Evolutionary conservation across 2,797 vertebrate genomes (phyloP).

Genomic region (Paramormyrops hopkinsi): DNA sequence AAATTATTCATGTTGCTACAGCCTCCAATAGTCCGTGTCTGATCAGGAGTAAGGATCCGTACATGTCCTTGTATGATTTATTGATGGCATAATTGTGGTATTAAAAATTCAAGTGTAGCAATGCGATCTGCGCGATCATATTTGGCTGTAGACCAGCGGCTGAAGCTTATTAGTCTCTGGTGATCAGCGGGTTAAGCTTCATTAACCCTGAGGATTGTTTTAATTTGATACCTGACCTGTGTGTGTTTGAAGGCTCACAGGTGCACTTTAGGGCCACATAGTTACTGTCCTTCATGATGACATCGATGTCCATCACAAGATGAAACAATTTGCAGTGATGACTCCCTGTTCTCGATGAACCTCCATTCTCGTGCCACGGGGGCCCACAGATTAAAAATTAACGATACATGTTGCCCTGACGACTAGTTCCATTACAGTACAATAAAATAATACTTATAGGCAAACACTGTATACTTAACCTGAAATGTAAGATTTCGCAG

Average conservation of each 20-base stretch:
- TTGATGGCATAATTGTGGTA: slow-evolving; percentile 25
- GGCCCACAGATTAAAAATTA: background rate
- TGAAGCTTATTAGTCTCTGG: slow-evolving; percentile 38
- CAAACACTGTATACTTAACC: background rate
- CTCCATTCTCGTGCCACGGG: background rate
- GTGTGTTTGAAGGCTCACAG: slow-evolving; percentile 26
- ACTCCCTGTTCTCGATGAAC: background rate
- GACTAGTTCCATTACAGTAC: slow-evolving; percentile 1
- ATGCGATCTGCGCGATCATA: slow-evolving; percentile 40
- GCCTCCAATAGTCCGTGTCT: background rate
- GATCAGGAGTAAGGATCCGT: slow-evolving; percentile 9
- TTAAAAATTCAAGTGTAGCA: slow-evolving; percentile 30
- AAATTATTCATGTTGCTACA: background rate
- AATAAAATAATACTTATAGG: background rate
- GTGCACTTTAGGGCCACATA: background rate
- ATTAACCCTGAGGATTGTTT: slow-evolving; percentile 39
- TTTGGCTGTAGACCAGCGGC: slow-evolving; percentile 32
- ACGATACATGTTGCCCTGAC: background rate
- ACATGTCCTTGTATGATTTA: slow-evolving; percentile 17
- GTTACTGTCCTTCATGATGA: background rate
- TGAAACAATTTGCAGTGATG: background rate
- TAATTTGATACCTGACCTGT: slow-evolving; percentile 37
- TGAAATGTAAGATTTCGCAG: background rate
- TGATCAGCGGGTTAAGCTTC: slow-evolving; percentile 26
- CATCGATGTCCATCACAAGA: background rate